Evolutionary conservation across 2,888 invertebrate species (phyloP), one percentile per base, ranked within the genome.

Genomic region (Microplitis manilae): DNA sequence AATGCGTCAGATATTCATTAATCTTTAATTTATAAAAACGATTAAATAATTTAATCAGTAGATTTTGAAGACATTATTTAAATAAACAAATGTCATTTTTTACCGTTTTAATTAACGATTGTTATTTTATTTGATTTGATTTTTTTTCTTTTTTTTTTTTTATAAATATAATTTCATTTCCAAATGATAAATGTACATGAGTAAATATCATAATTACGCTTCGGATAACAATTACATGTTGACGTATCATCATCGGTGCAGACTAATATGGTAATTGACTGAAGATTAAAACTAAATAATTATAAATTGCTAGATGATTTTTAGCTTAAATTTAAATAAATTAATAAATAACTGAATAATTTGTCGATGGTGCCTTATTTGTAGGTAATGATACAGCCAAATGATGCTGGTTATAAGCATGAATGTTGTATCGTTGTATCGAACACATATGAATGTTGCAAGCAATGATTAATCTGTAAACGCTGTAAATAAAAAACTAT

Each of bases 311-410:
- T 83, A 84, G 82, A 83, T 85, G 84, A 83, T 83, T 85, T 50
- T 84, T 85, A 87, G 85, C 85, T 84, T 86, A 77, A 77, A 83
- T 50, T 30, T 30, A 30, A 30, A 30, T 50, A 50, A 50, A 50
- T 50, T 50, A 50, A 50, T 50, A 85, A 40, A 62, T 73, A 84
- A 85, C 85, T 84, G 86, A 84, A 85, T 89, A 88, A 89, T 89
- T 89, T 88, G 89, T 89, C 87, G 86, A 89, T 88, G 90, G 89
- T 90, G 90, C 90, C 90, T 90, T 90, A 89, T 87, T 88, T 85
- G 86, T 88, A 86, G 86, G 82, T 81, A 79, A 82, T 77, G 82
- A 78, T 80, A 80, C 77, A 80, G 81, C 82, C 75, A 83, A 85
- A 84, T 81, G 82, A 84, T 86, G 86, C 20, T 62, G 9, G n/a